Evolutionary conservation across 1,140 invertebrate genomes (phyloP), one percentile per base, ranked within the genome.

Genomic region (Drosophila auraria): DNA sequence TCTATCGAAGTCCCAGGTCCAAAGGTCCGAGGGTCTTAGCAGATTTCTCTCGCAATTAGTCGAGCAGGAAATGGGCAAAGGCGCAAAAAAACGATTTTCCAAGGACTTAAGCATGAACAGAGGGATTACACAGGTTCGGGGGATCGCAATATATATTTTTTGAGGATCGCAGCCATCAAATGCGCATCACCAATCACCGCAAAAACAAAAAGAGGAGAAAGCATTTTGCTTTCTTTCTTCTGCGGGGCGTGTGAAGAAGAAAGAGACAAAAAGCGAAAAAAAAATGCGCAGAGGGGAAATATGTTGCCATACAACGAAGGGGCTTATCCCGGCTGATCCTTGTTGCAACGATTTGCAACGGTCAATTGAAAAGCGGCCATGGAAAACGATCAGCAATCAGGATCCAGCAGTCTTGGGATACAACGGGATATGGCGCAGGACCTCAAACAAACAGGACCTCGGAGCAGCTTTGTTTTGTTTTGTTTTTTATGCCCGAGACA

Each of bases 241-340:
- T 40, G 47, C 47, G 57, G 64, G 64, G 70, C 57, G 76, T 76
- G 64, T 80, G 58, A 80, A 45, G 58, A 80, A 45, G 50, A 69
- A 83, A 82, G 27, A 47, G 63, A 70, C 62, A 53, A 69, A 50
- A 78, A 69, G 58, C 33, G 30, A 30, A 71, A 83, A 60, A 61
- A 66, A 59, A 74, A 54, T 58, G 40, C 64, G 33, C 59, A 65
- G 58, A 50, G 25, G 27, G 49, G 61, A 53, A 63, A 36, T 54
- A 33, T 38, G 38, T 73, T 87, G 66, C 61, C 71, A 78, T 83
- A 83, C 77, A 89, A 89, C 63, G 54, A 89, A 63, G 38, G 12
- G 74, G 91, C 91, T 92, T 82, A 92, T 92, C 91, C 91, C 45
- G 71, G 84, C 91, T 92, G 73, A 92, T 82, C 91, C 87, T 80